Evolutionary conservation across 2,797 vertebrate species (phyloP).

Genomic region (Notoglanidium macrostoma): DNA sequence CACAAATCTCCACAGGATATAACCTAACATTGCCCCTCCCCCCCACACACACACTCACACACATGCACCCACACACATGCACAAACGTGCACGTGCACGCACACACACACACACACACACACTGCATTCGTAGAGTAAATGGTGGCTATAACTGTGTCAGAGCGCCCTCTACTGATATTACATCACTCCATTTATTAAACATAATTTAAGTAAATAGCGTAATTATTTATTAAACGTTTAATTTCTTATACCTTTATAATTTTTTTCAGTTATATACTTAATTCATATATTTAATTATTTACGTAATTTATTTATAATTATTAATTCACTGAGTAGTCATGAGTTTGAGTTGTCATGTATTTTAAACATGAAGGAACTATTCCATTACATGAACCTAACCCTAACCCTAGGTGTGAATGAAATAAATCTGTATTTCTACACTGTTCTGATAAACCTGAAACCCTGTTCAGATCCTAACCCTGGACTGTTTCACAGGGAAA

Average conservation of each 20-base stretch:
- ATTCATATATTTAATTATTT: neutral
- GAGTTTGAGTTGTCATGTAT: neutral
- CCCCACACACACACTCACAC: neutral
- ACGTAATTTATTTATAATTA: neutral
- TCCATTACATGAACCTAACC: too few species aligned
- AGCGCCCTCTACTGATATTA: slow-evolving; percentile 68
- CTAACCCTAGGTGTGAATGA: neutral
- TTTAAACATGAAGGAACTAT: neutral
- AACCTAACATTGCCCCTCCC: neutral
- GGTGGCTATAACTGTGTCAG: slow-evolving; percentile 59
- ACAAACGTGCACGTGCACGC: slow-evolving; percentile 22
- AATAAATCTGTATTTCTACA: neutral
- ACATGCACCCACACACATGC: neutral
- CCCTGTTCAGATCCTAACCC: neutral
- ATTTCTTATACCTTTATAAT: too few species aligned
- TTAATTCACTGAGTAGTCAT: neutral
- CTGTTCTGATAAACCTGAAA: neutral
- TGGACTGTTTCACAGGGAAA: neutral
- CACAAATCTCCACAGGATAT: slow-evolving; percentile 46
- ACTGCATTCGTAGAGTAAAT: neutral
- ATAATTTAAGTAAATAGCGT: neutral
- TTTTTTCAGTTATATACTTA: neutral
- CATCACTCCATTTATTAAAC: neutral
- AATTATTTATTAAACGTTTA: neutral
- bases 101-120: neutral